Conservation (phyloP, 64 coral and sea anemone species). For the Cladopsammia gracilis region DNA sequence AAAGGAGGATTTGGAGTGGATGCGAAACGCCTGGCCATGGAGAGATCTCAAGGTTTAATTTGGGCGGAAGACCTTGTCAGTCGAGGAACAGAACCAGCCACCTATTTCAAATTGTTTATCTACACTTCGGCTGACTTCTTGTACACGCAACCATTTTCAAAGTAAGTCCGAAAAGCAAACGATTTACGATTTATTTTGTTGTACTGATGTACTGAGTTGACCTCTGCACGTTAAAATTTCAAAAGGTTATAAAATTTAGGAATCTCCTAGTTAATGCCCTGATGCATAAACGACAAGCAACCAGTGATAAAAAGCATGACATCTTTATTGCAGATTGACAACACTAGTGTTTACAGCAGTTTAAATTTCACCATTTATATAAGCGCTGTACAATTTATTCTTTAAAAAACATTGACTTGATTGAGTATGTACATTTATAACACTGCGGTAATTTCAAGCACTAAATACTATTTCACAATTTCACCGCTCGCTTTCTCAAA, state of each 20-base stretch:
- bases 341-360: neutral
- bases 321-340: constrained; percentile 13
- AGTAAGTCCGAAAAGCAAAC: too few species aligned
- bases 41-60: too few species aligned
- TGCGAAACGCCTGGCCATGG: too few species aligned
- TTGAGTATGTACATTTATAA: neutral
- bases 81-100: too few species aligned
- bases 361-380: neutral
- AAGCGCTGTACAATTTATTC: constrained; percentile 13
- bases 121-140: too few species aligned
- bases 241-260: neutral
- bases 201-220: too few species aligned
- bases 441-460: neutral
- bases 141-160: too few species aligned
- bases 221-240: too few species aligned
- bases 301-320: neutral
- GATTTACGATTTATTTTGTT: too few species aligned
- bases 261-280: neutral
- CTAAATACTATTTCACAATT: constrained; percentile 6
- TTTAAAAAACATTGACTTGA: constrained; percentile 6
- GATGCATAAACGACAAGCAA: neutral
- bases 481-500: neutral
- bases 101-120: too few species aligned
- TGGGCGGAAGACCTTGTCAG: too few species aligned
- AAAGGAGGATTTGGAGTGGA: too few species aligned